Base-by-base conservation (phyloP, 1,140 invertebrate genomes). In the Drosophila setifemur region DNA sequence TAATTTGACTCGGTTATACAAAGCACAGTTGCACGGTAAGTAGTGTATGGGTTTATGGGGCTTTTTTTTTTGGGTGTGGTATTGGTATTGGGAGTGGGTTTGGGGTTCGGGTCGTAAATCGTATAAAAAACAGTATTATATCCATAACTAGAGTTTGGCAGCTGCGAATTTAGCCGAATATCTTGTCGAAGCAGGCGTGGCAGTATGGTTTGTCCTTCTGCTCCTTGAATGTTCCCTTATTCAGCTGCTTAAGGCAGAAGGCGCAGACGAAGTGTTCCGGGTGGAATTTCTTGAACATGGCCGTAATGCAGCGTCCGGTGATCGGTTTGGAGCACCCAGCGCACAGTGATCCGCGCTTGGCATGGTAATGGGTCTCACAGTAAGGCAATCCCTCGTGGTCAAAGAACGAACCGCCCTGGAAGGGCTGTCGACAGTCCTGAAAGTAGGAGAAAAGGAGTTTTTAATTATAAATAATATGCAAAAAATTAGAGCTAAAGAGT, bases 251-350 rank as follows among this genome's bases (percentile, higher is more conserved):
- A 60, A 99, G 92, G 86, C 98, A 99, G 91, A 99, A 99, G 1
- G 98, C 97, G 53, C 89, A 90, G 5, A 98, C 97, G 90, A 99
- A 99, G 91, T 99, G 98, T 91, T 99, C 98, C 0, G 98, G 98
- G 91, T 99, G 98, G 92, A 98, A 99, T 92, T 99, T 99, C 44
- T 96, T 94, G 91, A 98, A 98, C 98, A 99, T 99, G 48, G 98
- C 98, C 2, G 98, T 99, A 89, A 99, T 98, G 91, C 98, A 99
- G 9, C 98, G 96, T 52, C 98, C 96, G 60, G 96, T 97, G 87
- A 99, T 99, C 8, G 98, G 97, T 89, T 99, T 98, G 89, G 98
- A 97, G 90, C 98, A 99, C 40, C 97, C 97, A 67, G 97, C 97
- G 91, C 98, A 99, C 0, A 99, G 92, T 0, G 98, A 99, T 19